Base-by-base conservation (phyloP, 2,113 vertebrate species). In the Phylloscopus trochilus region DNA sequence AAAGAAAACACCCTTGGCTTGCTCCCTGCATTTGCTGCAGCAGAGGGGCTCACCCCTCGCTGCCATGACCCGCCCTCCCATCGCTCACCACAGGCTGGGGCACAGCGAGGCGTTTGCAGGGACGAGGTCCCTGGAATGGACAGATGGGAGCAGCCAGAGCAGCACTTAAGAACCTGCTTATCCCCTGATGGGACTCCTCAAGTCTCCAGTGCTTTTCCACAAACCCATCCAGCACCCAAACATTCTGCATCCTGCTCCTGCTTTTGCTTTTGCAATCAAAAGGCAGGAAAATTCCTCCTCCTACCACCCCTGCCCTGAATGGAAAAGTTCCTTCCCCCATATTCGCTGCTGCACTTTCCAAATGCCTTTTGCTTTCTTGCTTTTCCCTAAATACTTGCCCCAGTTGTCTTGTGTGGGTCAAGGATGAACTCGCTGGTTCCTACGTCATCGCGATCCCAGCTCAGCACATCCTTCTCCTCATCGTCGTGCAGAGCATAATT, bases 401-500 rank as follows among this genome's bases (percentile, higher is more conserved):
- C 31, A 28, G 16, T 41, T 51, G 22, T 81, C 43, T 67, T 11
- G 7, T 46, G 49, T 66, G 63, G 91, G 77, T 90, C 87, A 74
- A 92, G 90, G 15, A 9, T 56, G 22, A 62, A 72, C 21, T 53
- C 47, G 2, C 62, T 80, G 53, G 55, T 4, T 1, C 94, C 81
- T 20, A 28, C 2, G 15, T 93, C 97, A 73, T 82, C 19, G 3
- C 0, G 4, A 74, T 79, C 77, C 22, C 89, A 92, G 23, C 85
- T 78, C 80, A 27, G 63, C 2, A 1, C 64, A 90, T 94, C 87
- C 85, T 95, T 92, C 63, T 94, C 87, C 83, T 85, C 92, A 96
- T 96, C 33, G 1, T 96, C 96, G 86, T 67, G 88, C 95, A 92
- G 96, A 97, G 97, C 23, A 59, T 78, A 98, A 98, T 98, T 98